Base-by-base conservation (phyloP, 64 coral and sea anemone species). In the Acropora yongei region DNA sequence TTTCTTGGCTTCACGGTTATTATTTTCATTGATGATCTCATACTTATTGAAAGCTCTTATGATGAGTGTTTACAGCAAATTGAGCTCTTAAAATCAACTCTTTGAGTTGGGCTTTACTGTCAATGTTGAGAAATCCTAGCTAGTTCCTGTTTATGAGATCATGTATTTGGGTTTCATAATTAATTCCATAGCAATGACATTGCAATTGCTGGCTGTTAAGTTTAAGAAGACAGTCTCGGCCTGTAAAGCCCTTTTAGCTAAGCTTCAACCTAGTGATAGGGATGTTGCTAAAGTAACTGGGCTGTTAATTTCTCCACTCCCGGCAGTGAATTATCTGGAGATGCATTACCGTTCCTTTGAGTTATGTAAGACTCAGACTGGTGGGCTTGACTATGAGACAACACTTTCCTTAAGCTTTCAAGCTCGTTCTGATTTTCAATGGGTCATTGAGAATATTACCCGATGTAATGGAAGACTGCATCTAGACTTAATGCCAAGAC, bases 261-360 rank as follows among this genome's bases (percentile, higher is more conserved):
- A 74, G 4, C 8, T 14, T 18, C 41, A 18, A 14, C 88, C 81
- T 41, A 40, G 69, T 66, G 88, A 90, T 18, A 80, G 94, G 45
- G 47, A 88, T 13, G 65, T 95, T 58, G 93, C 93, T 3, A 49
- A 88, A 82, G 84, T 91, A 2, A 83, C 84, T 46, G 89, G 82
- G 1, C 72, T 95, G 6, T 50, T 96, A 39, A 90, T 96, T 1
- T 96, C 94, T 13, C 86, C 94, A 1, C 78, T 96, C 49, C 94
- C 84, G 2, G 90, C 90, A 65, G 83, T 96, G 14, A 89, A 79
- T 57, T 92, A 71, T 71, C 67, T 71, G 18, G 19, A 71, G 67
- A 71, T 53, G 50, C 50, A 53, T 53, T 53, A 53, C 50, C 50
- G 50, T 53, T 53, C 50, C 50, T 53, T 53, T 16, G 67, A 71